Base-by-base conservation (phyloP, 64 coral and sea anemone genomes). In the Hydrozoanthus tunicans region DNA sequence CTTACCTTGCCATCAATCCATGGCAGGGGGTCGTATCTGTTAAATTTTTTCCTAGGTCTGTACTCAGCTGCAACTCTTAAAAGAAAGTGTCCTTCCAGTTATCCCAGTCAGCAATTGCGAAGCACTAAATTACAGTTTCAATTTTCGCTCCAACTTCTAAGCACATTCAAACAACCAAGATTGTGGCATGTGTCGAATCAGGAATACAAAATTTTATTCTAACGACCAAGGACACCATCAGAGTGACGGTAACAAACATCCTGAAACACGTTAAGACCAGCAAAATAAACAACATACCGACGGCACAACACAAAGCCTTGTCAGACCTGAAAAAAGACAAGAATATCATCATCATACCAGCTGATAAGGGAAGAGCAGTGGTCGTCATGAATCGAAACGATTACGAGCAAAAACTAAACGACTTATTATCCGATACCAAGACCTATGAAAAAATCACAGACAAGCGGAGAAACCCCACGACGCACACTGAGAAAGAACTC, bases 361-460 rank as follows among this genome's bases (percentile, higher is more conserved):
- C 20, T 20, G 20, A 20, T 20, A 20, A 20, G 20, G 20, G 20
- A 20, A 20, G 20, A 20, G 20, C 20, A 20, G 20, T 20, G 43
- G 57, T 85, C 59, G 81, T 62, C 80, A 83, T 83, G 80, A 62
- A 83, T 62, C 53, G 59, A 20, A 20, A 20, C 20, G 20, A 20
- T 20, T 81, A 81, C 79, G 54, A 81, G 79, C 25, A 81, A 81
- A 83, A 83, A 62, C 54, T 83, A 83, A 59, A 59, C 54, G 26
- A 26, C 53, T 83, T 83, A 83, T 62, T 83, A 83, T 59, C 77
- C 25, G 77, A 79, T 17, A 79, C 77, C 6, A 79, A 79, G 77
- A 79, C 77, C 77, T 79, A 79, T 79, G 77, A 79, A 79, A 79
- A 79, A 79, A 79, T 79, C n/a, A 79, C 77, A 79, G 77, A 79